A percentile compares a stretch with the other conserved stretches of the same genome.
Conservation (phyloP, 2,113 vertebrate species). For the Abramis brama region DNA sequence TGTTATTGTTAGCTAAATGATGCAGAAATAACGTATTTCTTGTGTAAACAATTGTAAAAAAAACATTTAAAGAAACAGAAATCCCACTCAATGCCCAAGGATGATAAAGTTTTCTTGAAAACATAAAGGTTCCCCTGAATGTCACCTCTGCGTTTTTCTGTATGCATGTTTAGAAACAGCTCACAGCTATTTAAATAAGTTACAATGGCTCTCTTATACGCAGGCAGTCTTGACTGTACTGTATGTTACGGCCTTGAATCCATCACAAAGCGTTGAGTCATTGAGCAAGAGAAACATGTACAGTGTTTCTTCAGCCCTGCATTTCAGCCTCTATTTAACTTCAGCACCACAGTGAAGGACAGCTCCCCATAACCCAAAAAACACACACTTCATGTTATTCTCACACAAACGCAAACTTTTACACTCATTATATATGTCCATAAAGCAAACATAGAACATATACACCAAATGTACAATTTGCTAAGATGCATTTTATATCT, state of each 20-base stretch:
- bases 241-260: slow-evolving; percentile 41
- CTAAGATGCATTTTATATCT: not conserved
- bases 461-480: not conserved
- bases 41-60: not conserved
- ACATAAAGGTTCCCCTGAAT: not conserved
- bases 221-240: slow-evolving; percentile 15
- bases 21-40: not conserved
- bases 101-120: not conserved
- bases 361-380: slow-evolving; percentile 9
- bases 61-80: not conserved
- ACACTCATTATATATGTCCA: not conserved
- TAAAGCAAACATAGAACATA: not conserved
- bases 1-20: not conserved
- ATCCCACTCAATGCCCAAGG: slow-evolving; percentile 25
- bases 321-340: slow-evolving; percentile 30
- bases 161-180: slow-evolving; percentile 7
- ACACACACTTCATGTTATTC: not conserved
- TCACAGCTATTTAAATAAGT: slow-evolving; percentile 36
- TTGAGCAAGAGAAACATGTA: slow-evolving; percentile 44
- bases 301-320: slow-evolving; percentile 36
- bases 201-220: not conserved
- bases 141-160: not conserved
- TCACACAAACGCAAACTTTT: not conserved
- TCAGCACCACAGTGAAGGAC: slow-evolving; percentile 43
- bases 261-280: slow-evolving; percentile 43